Conservation (phyloP, 2,888 invertebrate genomes). For the Rutpela maculata region DNA sequence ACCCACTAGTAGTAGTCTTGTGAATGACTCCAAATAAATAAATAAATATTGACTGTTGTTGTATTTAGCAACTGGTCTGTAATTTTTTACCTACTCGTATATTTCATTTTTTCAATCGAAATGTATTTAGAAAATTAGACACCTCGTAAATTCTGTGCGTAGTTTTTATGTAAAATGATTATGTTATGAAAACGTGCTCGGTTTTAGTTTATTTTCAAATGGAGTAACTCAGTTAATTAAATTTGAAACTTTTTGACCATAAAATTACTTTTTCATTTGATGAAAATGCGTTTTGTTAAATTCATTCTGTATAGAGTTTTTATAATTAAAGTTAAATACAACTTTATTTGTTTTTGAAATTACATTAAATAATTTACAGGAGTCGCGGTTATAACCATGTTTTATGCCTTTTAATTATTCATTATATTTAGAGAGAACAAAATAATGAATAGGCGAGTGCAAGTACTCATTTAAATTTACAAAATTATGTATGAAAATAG, state of each 20-base stretch:
- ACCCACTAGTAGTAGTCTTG: too few relatives aligned
- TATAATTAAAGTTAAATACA: constrained; percentile 67
- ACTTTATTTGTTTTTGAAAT: constrained; percentile 67
- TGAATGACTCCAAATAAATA: too few relatives aligned
- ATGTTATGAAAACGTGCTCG: constrained; percentile 14
- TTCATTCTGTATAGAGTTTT: constrained; percentile 58
- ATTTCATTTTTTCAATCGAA: too few relatives aligned
- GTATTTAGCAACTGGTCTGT: too few relatives aligned
- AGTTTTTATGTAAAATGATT: background rate
- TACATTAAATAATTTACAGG: constrained; percentile 64
- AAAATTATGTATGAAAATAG: constrained; percentile 44
- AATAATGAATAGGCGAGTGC: constrained; percentile 51
- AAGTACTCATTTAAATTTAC: constrained; percentile 48
- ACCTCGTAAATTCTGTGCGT: background rate
- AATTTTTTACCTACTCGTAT: too few relatives aligned
- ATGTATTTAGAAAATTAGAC: background rate
- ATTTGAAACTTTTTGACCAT: constrained; percentile 50
- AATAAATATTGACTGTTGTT: too few relatives aligned
- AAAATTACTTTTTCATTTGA: constrained; percentile 57
- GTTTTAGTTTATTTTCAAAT: constrained; percentile 30
- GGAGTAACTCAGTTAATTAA: constrained; percentile 47
- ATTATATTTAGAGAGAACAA: constrained; percentile 50
- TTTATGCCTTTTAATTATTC: constrained; percentile 59
- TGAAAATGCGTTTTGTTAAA: constrained; percentile 54
- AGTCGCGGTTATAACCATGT: constrained; percentile 52